Conservation (phyloP, 1,140 invertebrate species). For the Leptopilina boulardi region DNA sequence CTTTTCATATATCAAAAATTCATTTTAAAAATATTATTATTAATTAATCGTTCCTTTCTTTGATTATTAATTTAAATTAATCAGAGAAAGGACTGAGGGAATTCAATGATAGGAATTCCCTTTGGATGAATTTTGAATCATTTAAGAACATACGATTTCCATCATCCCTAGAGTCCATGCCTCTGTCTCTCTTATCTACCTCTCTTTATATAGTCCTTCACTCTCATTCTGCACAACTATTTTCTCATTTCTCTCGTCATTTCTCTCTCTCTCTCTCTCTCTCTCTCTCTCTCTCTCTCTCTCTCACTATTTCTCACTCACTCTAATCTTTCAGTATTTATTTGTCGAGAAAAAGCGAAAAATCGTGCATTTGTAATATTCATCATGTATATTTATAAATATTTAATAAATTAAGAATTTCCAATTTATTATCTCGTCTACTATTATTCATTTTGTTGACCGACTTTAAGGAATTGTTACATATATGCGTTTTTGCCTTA, state of each 20-base stretch:
- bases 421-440: constrained; percentile 47
- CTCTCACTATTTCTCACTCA: constrained; percentile 42
- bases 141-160: too few relatives aligned
- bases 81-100: too few relatives aligned
- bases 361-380: constrained; percentile 58
- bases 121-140: too few relatives aligned
- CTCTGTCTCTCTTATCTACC: too few relatives aligned
- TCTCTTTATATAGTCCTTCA: too few relatives aligned
- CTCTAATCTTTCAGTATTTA: constrained; percentile 53
- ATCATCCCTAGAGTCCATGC: too few relatives aligned
- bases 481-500: background rate
- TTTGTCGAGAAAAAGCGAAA: constrained; percentile 54
- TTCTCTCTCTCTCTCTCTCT: constrained; percentile 40
- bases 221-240: too few relatives aligned
- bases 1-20: too few relatives aligned
- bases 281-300: constrained; percentile 40
- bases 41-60: too few relatives aligned
- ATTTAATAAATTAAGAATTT: constrained; percentile 68
- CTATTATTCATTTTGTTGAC: background rate
- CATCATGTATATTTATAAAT: constrained; percentile 65
- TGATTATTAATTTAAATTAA: too few relatives aligned
- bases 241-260: constrained; percentile 41
- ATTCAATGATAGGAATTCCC: too few relatives aligned
- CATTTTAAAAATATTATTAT: too few relatives aligned
- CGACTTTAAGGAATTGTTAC: background rate